Evolutionary conservation across 2,888 invertebrate species (phyloP).

Genomic region (Ectropis crepuscularia): DNA sequence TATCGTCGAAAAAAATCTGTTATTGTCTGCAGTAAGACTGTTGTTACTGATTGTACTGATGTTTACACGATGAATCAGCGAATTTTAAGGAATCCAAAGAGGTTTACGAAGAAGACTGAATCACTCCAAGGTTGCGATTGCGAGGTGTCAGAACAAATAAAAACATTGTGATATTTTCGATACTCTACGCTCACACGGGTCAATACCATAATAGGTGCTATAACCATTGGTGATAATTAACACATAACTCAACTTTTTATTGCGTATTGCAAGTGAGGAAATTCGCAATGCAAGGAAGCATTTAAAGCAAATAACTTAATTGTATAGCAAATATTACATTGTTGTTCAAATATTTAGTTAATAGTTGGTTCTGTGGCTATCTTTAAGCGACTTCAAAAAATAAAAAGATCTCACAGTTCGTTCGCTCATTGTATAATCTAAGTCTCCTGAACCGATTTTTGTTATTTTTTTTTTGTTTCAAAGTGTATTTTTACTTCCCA

Average conservation of each 20-base stretch:
- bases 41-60: no score
- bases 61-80: no score
- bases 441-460: no score
- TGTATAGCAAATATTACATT: constrained; percentile 21
- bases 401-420: no score
- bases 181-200: background rate
- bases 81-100: no score
- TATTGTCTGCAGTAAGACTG: no score
- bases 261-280: constrained; percentile 17
- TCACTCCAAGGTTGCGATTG: background rate
- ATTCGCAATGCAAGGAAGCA: constrained; percentile 24
- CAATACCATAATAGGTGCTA: background rate
- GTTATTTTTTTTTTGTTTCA: no score
- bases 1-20: no score
- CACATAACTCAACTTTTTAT: constrained; percentile 12
- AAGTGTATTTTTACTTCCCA: no score
- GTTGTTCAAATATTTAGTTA: constrained; percentile 10
- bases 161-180: background rate
- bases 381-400: no score
- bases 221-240: constrained; percentile 8
- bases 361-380: background rate
- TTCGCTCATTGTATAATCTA: no score
- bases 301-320: constrained; percentile 18
- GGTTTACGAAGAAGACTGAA: no score
- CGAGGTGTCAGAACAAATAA: background rate